Percentiles rank a stretch among this genome's conserved stretches.
These are phyloP conservation scores for Drosophila littoralis DNA, from an alignment of 1,140 invertebrate genomes.

Conservation along the genomic window DNA sequence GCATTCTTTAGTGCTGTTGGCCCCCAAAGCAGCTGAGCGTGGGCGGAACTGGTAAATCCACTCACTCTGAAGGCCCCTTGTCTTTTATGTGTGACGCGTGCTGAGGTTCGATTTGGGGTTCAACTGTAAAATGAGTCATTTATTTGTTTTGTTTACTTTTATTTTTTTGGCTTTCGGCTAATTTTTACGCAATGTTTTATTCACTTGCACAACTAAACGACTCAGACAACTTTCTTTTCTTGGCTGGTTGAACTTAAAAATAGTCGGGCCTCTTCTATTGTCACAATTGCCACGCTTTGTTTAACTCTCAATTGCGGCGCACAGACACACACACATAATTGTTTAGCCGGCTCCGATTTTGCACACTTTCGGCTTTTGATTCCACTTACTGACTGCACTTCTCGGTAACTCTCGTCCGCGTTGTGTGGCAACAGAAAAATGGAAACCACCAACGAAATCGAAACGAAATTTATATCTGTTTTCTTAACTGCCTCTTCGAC, in stretches of 20 bases:
- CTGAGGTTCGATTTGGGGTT: slow-evolving; percentile 47
- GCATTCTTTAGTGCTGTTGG: slow-evolving; percentile 49
- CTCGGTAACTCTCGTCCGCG: slow-evolving; percentile 1
- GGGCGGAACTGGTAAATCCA: slow-evolving; percentile 32
- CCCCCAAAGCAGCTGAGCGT: not conserved
- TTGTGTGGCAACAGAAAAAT: slow-evolving; percentile 1
- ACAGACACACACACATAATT: slow-evolving; percentile 11
- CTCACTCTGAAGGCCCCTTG: slow-evolving; percentile 18
- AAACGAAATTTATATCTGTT: slow-evolving; percentile 39
- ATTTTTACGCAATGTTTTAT: slow-evolving; percentile 60
- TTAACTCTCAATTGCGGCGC: slow-evolving; percentile 52
- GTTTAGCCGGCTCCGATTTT: slow-evolving; percentile 64
- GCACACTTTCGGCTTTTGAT: slow-evolving; percentile 67
- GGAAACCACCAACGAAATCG: not conserved
- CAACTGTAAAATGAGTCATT: slow-evolving; percentile 38
- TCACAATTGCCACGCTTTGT: slow-evolving; percentile 68
- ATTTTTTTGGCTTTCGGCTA: slow-evolving; percentile 22
- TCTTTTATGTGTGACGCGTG: slow-evolving; percentile 59
- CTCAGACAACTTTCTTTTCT: slow-evolving; percentile 64
- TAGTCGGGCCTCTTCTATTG: slow-evolving; percentile 40
- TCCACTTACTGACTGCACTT: slow-evolving; percentile 33
- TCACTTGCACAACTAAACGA: slow-evolving; percentile 43
- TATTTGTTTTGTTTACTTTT: slow-evolving; percentile 8
- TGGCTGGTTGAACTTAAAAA: slow-evolving; percentile 67
- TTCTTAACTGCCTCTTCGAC: slow-evolving; percentile 22